Base-by-base conservation (phyloP, 2,797 vertebrate species). In the Lacerta bilineata region DNA sequence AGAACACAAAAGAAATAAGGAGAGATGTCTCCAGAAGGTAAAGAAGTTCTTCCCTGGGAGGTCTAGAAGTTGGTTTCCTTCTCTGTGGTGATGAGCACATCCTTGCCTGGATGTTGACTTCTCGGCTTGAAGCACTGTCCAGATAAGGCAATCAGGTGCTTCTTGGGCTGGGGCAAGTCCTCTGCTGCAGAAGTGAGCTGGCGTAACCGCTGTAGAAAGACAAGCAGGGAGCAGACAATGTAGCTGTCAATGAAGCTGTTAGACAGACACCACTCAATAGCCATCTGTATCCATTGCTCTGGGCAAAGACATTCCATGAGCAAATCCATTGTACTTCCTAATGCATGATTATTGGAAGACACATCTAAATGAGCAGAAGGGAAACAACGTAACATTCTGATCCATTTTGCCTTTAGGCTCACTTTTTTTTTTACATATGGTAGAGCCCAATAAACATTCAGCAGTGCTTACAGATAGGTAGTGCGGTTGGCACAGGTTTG, bases 31-130 rank as follows among this genome's bases (percentile, higher is more conserved):
- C 80, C 87, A 55, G 89, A 91, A 72, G n/a, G 5, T 5, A 39
- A 46, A 91, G 79, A 50, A 50, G 29, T n/a, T 29, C 78, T 72
- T 55, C 13, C 79, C 36, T 50, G 5, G 0, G 36, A 76, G 39
- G 13, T 76, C 94, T 84, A 97, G 89, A 97, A 93, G n/a, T 94
- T 88, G 0, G 96, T 97, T 95, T 97, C 97, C 92, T 95, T 96
- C 93, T 97, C 96, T 8, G 87, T 94, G 36, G 77, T 77, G 66
- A 95, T 91, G n/a, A 97, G 92, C 39, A 94, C 89, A 85, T 96
- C 94, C 86, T 84, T 96, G 36, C 27, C 1, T 80, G 90, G 87
- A 0, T 29, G 88, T 13, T 76, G 5, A 0, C 0, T 0, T 83
- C 84, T 84, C 41, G 6, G 76, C 23, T 3, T 3, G 2, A 72